Evolutionary conservation across 2,113 vertebrate species (phyloP).

Genomic region (Microcebus ravelobensis): DNA sequence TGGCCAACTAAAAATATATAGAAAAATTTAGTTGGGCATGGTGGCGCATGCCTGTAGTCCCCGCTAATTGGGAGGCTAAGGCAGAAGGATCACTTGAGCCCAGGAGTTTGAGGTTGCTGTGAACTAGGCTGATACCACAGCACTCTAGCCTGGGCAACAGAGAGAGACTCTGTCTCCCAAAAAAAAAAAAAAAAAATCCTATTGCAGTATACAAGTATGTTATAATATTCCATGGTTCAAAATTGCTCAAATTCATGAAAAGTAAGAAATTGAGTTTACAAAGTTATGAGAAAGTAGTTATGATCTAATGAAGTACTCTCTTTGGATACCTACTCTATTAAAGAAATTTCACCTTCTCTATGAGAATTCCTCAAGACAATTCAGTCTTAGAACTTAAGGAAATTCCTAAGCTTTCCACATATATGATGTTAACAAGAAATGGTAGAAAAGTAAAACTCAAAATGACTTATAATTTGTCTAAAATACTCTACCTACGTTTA

Average conservation of each 20-base stretch:
- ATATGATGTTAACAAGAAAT: not conserved
- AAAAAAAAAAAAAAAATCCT: not conserved
- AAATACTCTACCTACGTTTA: not conserved
- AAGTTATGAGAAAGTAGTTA: not conserved
- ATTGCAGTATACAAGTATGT: not conserved
- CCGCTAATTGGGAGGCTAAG: too few species aligned
- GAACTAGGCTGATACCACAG: too few species aligned
- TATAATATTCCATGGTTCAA: not conserved
- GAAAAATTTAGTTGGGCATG: too few species aligned
- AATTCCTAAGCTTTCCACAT: not conserved
- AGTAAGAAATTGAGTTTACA: constrained; percentile 10
- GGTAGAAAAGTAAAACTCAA: not conserved
- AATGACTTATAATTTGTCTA: not conserved
- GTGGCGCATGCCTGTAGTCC: too few species aligned
- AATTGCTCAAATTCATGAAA: constrained; percentile 38
- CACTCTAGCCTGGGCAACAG: too few species aligned
- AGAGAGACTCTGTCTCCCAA: too few species aligned
- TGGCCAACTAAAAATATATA: too few species aligned
- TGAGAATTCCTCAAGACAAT: not conserved
- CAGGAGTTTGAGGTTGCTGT: too few species aligned
- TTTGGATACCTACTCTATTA: not conserved
- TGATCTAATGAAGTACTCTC: not conserved
- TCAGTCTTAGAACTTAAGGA: not conserved
- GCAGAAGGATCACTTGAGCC: too few species aligned
- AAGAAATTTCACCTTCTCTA: not conserved